A percentile compares a stretch with the other conserved stretches of the same genome.
phyloP scores from a whole-genome alignment of 2,113 vertebrate genomes.

The Stictonetta naevosa region DNA sequence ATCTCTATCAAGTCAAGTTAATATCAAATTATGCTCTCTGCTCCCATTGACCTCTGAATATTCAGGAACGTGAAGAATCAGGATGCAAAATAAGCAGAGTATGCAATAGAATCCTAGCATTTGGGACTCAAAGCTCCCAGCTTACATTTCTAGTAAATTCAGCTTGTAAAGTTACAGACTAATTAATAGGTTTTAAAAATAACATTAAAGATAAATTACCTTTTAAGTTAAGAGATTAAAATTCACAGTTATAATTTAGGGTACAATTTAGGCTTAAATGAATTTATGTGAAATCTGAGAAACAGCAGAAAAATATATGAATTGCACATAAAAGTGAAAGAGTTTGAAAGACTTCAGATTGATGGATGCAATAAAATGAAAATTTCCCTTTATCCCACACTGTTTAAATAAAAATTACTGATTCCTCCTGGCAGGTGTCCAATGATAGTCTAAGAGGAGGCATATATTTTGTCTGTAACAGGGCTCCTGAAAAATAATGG shows the following conservation, averaged over 20 bases:
- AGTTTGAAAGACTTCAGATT: not conserved
- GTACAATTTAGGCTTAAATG: not conserved
- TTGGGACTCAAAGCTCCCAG: not conserved
- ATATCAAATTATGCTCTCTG: not conserved
- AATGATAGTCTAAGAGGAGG: not conserved
- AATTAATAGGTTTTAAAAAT: not conserved
- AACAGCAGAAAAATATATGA: not conserved
- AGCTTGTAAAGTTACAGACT: not conserved
- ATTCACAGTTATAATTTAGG: not conserved
- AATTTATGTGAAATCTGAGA: not conserved
- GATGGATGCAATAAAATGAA: not conserved
- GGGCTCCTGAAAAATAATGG: slow-evolving; percentile 7
- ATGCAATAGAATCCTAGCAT: not conserved
- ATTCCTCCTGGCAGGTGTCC: not conserved
- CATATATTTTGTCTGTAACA: not conserved
- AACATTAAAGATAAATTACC: not conserved
- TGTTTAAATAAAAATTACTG: not conserved
- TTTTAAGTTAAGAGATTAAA: not conserved
- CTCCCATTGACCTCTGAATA: not conserved
- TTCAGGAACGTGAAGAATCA: not conserved
- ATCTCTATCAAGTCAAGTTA: not conserved
- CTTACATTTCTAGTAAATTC: not conserved
- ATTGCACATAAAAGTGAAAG: not conserved
- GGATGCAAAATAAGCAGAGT: not conserved
- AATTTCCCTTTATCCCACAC: not conserved